Evolutionary conservation across 2,888 invertebrate genomes (phyloP).

Genomic region (Epirrhoe alternata): DNA sequence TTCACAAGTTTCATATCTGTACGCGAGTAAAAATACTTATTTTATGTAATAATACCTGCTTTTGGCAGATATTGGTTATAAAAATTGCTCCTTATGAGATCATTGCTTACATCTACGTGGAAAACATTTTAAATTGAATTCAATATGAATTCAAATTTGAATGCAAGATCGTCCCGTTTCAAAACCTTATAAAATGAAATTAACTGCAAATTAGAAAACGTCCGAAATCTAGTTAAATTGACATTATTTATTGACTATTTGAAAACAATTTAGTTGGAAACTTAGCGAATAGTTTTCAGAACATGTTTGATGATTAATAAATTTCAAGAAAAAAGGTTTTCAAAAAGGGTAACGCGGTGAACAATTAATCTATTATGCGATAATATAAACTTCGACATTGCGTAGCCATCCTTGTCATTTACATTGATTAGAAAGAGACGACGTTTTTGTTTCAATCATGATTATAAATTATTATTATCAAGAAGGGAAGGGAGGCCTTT

Average conservation of each 20-base stretch:
- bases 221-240: neutral
- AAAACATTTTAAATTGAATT: neutral
- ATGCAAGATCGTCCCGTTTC: conserved; percentile 11
- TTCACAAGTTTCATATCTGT: conserved; percentile 8
- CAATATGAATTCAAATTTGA: neutral
- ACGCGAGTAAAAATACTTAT: conserved; percentile 11
- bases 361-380: neutral
- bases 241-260: neutral
- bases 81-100: conserved; percentile 27
- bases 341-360: conserved; percentile 13
- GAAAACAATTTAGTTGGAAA: no score
- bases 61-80: conserved; percentile 29
- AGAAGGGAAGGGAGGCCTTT: no score
- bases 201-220: conserved; percentile 3
- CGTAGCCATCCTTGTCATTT: neutral
- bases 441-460: neutral
- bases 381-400: neutral
- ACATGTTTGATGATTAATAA: neutral
- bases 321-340: conserved; percentile 14
- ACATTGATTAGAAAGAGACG: neutral
- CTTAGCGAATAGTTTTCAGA: no score
- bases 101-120: conserved; percentile 5
- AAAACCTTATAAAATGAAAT: conserved; percentile 18
- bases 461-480: no score
- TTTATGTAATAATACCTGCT: conserved; percentile 17